Evolutionary conservation across 2,797 vertebrate species (phyloP).

Genomic region (Poecilia picta): DNA sequence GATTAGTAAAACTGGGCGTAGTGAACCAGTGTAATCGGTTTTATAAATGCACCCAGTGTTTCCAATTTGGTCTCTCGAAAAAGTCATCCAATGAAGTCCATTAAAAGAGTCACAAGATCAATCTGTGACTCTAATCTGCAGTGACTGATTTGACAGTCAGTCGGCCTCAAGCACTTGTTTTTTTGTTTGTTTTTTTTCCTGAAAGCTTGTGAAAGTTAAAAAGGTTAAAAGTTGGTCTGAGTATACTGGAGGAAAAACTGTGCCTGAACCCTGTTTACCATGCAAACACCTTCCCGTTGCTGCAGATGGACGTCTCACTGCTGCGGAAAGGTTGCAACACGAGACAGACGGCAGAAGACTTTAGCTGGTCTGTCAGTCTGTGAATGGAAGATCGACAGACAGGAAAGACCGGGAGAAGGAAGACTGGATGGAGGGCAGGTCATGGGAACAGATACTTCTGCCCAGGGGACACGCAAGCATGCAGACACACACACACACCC

Average conservation of each 20-base stretch:
- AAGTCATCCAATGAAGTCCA: constrained; percentile 7
- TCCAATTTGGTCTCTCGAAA: constrained; percentile 2
- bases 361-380: constrained; percentile 43
- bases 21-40: neutral
- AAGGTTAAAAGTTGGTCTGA: neutral
- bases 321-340: constrained; percentile 15
- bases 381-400: constrained; percentile 51
- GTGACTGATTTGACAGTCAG: constrained; percentile 19
- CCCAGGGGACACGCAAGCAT: constrained; percentile 64
- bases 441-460: constrained; percentile 74
- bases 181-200: neutral
- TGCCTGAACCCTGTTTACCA: neutral
- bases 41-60: neutral
- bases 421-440: constrained; percentile 68
- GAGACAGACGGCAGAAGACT: constrained; percentile 33
- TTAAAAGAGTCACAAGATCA: constrained; percentile 14
- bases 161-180: neutral
- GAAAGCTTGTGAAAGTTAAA: neutral
- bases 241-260: neutral
- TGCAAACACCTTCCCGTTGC: neutral
- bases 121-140: constrained; percentile 7
- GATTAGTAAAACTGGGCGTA: constrained; percentile 11
- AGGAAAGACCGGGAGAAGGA: constrained; percentile 49
- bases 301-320: constrained; percentile 10
- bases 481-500: constrained; percentile 43